Evolutionary conservation across 2,797 vertebrate species (phyloP).

Genomic region (Jordanella pulchra): DNA sequence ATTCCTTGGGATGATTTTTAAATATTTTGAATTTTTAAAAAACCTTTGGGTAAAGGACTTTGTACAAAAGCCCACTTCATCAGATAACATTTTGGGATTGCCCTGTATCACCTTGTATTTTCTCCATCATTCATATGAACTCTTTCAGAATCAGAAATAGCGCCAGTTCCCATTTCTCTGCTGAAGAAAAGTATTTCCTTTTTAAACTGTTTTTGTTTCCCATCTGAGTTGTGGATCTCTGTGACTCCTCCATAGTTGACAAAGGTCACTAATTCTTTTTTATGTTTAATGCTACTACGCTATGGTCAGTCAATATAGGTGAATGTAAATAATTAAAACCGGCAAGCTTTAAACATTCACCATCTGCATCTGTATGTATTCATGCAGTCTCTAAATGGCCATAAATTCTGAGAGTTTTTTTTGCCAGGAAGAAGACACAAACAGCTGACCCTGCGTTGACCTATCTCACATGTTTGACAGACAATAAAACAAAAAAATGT

Average conservation of each 20-base stretch:
- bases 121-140: too few species aligned
- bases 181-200: background rate
- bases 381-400: background rate
- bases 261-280: too few species aligned
- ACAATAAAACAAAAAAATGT: conserved; percentile 60
- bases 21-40: background rate
- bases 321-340: background rate
- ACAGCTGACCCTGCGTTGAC: conserved; percentile 64
- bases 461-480: conserved; percentile 55
- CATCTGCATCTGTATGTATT: background rate
- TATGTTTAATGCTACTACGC: background rate
- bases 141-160: too few species aligned
- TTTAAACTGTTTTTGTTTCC: background rate
- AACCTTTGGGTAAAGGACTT: background rate
- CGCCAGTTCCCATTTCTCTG: background rate
- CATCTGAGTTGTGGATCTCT: too few species aligned
- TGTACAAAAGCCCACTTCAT: background rate
- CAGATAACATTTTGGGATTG: background rate
- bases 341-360: background rate
- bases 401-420: conserved; percentile 28
- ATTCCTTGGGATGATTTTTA: background rate
- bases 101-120: background rate
- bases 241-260: too few species aligned
- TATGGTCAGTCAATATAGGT: background rate
- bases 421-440: conserved; percentile 5